These are phyloP conservation scores for Drosophila peninsularis DNA, from an alignment of 2,888 invertebrate species.

Conservation along the genomic window DNA sequence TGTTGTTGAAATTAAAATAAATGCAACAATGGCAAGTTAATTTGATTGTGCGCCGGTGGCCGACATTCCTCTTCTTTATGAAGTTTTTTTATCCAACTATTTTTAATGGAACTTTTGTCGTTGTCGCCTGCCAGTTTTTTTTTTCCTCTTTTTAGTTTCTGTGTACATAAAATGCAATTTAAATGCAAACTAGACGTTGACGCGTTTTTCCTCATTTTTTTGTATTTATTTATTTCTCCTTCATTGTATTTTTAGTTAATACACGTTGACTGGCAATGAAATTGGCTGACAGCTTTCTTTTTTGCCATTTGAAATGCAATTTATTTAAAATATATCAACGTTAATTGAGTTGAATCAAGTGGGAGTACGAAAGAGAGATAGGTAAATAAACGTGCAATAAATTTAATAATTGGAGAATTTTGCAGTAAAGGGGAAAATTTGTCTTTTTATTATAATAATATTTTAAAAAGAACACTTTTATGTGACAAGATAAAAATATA, in stretches of 20 bases:
- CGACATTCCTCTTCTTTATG: constrained; percentile 24
- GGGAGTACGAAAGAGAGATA: not conserved
- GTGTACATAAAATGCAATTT: constrained; percentile 63
- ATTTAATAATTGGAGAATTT: not conserved
- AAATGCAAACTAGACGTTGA: constrained; percentile 65
- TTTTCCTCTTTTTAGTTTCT: constrained; percentile 6
- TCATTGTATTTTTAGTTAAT: constrained; percentile 33
- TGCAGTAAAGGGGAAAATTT: not conserved
- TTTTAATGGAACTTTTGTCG: constrained; percentile 52
- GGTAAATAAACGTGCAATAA: not conserved
- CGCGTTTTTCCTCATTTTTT: constrained; percentile 7
- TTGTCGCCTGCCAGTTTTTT: constrained; percentile 30
- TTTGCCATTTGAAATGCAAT: constrained; percentile 22
- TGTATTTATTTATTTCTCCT: not conserved
- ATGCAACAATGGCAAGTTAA: constrained; percentile 75
- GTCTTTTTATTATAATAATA: no score
- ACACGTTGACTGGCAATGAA: constrained; percentile 21
- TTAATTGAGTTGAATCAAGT: constrained; percentile 26
- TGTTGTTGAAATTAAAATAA: constrained; percentile 74
- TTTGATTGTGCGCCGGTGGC: constrained; percentile 58
- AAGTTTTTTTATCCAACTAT: constrained; percentile 31
- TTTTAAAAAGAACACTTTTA: no score
- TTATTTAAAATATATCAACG: constrained; percentile 16
- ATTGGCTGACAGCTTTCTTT: constrained; percentile 9
- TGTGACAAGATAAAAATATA: no score